A percentile compares a stretch with the other conserved stretches of the same genome.
Conservation (phyloP, 2,888 invertebrate species). For the Sesia bembeciformis region DNA sequence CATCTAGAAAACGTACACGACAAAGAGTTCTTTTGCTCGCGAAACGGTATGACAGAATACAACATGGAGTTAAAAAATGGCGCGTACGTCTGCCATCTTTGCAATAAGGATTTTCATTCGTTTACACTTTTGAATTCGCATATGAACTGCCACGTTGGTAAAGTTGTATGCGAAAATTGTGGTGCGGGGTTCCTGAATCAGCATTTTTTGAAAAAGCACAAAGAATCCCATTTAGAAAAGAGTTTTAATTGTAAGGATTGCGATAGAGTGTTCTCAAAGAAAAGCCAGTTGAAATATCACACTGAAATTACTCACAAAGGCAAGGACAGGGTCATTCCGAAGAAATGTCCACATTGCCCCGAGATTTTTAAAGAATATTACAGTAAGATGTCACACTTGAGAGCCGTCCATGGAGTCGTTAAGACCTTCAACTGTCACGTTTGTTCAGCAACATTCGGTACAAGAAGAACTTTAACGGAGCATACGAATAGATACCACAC, state of each 20-base stretch:
- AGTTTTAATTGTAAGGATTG: constrained; percentile 40
- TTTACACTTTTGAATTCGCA: constrained; percentile 34
- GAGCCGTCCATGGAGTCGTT: constrained; percentile 28
- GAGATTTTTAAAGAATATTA: constrained; percentile 40
- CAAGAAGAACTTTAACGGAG: constrained; percentile 33
- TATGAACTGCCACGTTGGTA: constrained; percentile 39
- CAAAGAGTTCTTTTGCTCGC: constrained; percentile 21
- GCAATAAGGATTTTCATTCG: constrained; percentile 23
- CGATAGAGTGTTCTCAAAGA: constrained; percentile 46
- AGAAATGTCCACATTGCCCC: constrained; percentile 32
- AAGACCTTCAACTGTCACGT: constrained; percentile 30
- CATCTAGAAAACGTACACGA: constrained; percentile 29
- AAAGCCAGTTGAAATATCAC: constrained; percentile 54
- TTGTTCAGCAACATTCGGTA: constrained; percentile 26
- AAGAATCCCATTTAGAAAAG: constrained; percentile 25
- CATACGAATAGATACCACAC: constrained; percentile 43
- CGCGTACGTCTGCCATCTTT: constrained; percentile 32
- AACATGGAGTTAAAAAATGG: constrained; percentile 27
- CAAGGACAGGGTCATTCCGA: constrained; percentile 20
- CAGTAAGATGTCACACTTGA: constrained; percentile 33
- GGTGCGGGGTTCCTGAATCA: constrained; percentile 38
- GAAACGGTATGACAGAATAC: constrained; percentile 43
- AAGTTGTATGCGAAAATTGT: constrained; percentile 43
- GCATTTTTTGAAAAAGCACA: constrained; percentile 31
- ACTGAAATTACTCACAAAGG: constrained; percentile 41